These are phyloP conservation scores for Galeopterus variegatus DNA, from an alignment of 2,113 vertebrate genomes.

Conservation along the genomic window DNA sequence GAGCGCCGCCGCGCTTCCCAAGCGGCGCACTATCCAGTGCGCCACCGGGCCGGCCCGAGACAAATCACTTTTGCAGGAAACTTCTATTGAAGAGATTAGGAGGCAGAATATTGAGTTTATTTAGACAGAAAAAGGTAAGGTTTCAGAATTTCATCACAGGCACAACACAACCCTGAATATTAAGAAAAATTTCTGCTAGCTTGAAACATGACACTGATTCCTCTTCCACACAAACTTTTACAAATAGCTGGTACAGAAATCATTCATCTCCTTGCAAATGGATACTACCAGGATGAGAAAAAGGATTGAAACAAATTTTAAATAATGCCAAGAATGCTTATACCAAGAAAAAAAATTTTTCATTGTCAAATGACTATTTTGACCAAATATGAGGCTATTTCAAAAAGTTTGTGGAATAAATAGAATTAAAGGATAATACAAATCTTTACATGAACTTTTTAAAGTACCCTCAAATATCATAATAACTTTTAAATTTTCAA, in stretches of 20 bases:
- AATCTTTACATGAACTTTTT: too few relatives aligned
- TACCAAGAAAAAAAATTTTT: background rate
- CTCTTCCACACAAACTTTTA: background rate
- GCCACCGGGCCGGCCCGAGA: too few relatives aligned
- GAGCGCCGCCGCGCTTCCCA: too few relatives aligned
- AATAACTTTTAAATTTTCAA: background rate
- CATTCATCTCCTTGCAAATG: background rate
- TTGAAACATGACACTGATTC: background rate
- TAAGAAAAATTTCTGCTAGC: background rate
- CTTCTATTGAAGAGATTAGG: background rate
- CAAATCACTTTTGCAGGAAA: background rate
- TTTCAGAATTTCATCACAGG: background rate
- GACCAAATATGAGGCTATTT: background rate
- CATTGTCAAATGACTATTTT: constrained; percentile 10
- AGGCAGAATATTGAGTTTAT: background rate
- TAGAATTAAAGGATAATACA: too few relatives aligned
- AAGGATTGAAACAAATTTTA: background rate
- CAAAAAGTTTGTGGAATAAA: too few relatives aligned
- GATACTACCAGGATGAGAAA: background rate
- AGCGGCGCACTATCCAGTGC: too few relatives aligned
- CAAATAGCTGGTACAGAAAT: background rate
- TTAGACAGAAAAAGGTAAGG: background rate
- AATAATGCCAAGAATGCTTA: background rate
- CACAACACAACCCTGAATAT: background rate
- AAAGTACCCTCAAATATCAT: too few relatives aligned